A percentile compares a stretch with the other conserved stretches of the same genome.
These are phyloP conservation scores for Kryptolebias ocellatus DNA, from an alignment of 2,797 vertebrate genomes.

Conservation along the genomic window DNA sequence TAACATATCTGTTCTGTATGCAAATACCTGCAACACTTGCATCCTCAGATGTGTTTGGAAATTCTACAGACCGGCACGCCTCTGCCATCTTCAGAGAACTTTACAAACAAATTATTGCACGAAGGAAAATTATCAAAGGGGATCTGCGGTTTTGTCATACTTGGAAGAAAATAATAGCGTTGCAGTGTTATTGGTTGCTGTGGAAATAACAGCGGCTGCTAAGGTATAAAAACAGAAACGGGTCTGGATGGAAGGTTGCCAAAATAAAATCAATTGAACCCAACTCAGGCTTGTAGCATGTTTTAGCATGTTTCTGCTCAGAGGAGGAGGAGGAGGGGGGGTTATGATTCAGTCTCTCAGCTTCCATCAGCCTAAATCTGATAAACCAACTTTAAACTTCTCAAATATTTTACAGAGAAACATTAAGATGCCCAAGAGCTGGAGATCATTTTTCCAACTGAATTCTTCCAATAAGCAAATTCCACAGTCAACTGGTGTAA, in stretches of 20 bases:
- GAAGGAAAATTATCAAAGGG: neutral
- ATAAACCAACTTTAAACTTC: neutral
- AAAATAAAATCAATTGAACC: neutral
- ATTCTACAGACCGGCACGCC: neutral
- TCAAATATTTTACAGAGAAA: neutral
- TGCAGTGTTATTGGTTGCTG: neutral
- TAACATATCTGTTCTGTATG: neutral
- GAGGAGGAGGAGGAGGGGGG: too few species aligned
- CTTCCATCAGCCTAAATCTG: neutral
- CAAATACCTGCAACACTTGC: slow-evolving; percentile 11
- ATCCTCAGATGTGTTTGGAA: neutral
- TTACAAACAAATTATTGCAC: neutral
- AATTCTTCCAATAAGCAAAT: neutral
- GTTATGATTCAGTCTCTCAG: slow-evolving; percentile 1
- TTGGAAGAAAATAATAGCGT: slow-evolving; percentile 4
- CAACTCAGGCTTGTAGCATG: neutral
- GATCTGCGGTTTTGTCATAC: neutral
- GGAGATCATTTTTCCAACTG: neutral
- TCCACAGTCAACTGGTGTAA: too few species aligned
- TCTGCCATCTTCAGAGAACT: slow-evolving; percentile 1
- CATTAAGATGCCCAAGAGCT: neutral
- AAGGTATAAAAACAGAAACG: slow-evolving; percentile 6
- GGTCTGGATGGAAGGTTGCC: slow-evolving; percentile 2
- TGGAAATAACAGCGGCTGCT: neutral
- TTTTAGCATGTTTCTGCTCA: slow-evolving; percentile 8